Evolutionary conservation across 1,140 invertebrate genomes (phyloP), one percentile per base, ranked within the genome.

Genomic region (Vanessa atalanta): DNA sequence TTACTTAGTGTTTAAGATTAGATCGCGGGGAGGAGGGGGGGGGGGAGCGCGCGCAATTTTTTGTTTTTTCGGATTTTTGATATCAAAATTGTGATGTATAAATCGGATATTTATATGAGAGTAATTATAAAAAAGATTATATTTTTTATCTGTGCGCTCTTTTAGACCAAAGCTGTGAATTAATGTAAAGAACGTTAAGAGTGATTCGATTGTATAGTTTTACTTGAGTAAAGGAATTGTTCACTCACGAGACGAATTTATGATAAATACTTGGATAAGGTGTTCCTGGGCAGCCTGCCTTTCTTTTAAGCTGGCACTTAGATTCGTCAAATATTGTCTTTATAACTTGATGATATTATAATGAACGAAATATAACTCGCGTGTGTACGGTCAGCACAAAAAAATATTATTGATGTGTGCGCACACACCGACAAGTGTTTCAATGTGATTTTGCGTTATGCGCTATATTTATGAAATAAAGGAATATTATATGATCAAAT

Each of bases 111-210:
- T 79, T 82, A 81, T 78, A 79, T 72, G 69, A 74, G 80, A 79
- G 75, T 78, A 73, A 80, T 73, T 51, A 55, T 63, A 57, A 60
- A 73, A 80, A 82, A 72, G 75, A 79, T 81, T 80, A 82, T 80
- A 82, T 84, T 84, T 84, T 83, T 79, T 80, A 83, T 80, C 76
- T 81, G 79, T 81, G 83, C 84, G 86, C 86, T 87, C 86, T 86
- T 81, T 84, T 82, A 89, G 86, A 90, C 89, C 89, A 91, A 91
- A 90, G 88, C 88, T 88, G 87, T 88, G 86, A 88, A 83, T 83
- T 81, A 80, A 74, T 84, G 79, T 84, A 81, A 87, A 85, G 78
- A 80, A 77, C 73, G 79, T 80, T 74, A 66, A 63, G 65, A 64
- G 14, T 60, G 26, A 50, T 66, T 43, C 51, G 60, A 55, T 47